These are phyloP conservation scores for Rhyacophila evoluta DNA, from an alignment of 2,888 invertebrate genomes.

Conservation along the genomic window DNA sequence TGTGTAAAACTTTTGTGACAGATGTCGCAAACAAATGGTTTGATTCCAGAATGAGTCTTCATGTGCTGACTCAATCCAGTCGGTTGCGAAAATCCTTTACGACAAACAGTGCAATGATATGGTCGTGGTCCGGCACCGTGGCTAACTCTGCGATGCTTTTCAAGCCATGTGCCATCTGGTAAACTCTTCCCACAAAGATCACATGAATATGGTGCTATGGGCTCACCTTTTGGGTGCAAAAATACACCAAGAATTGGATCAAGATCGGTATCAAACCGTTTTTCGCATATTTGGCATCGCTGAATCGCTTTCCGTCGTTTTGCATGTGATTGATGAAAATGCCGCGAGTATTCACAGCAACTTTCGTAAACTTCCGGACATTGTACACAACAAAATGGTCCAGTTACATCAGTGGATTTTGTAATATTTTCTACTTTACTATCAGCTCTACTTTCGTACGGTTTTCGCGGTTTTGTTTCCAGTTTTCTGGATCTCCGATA, in stretches of 20 bases:
- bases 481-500: constrained; percentile 33
- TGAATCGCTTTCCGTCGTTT: constrained; percentile 62
- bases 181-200: constrained; percentile 63
- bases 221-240: neutral
- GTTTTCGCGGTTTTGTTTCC: constrained; percentile 50
- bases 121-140: constrained; percentile 56
- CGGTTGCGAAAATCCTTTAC: constrained; percentile 64
- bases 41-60: constrained; percentile 63
- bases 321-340: constrained; percentile 64
- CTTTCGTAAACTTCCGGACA: constrained; percentile 64
- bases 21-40: constrained; percentile 63
- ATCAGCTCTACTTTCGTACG: constrained; percentile 36
- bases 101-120: constrained; percentile 61
- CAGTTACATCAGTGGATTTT: constrained; percentile 51
- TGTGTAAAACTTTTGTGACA: constrained; percentile 67
- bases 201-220: constrained; percentile 58
- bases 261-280: constrained; percentile 58
- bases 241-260: constrained; percentile 45
- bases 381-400: constrained; percentile 67
- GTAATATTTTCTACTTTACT: neutral
- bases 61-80: constrained; percentile 67
- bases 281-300: constrained; percentile 67
- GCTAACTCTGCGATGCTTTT: constrained; percentile 59
- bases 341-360: constrained; percentile 66
- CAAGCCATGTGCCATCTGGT: constrained; percentile 58